Base-by-base conservation (phyloP, 1,140 invertebrate species). In the Holotrichia oblita region DNA sequence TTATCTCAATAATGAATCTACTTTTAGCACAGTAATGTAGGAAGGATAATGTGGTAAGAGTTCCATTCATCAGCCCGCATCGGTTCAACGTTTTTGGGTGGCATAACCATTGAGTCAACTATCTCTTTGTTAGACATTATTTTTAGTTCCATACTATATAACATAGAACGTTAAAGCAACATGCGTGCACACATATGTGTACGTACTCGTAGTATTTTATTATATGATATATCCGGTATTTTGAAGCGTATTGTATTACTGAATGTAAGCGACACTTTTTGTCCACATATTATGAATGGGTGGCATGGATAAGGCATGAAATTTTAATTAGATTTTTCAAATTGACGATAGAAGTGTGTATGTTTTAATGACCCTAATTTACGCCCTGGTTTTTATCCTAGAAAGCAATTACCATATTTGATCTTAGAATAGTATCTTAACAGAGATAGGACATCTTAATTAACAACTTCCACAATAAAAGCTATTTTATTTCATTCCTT, bases 101-200 rank as follows among this genome's bases (percentile, higher is more conserved):
- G 61, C 9, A 22, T n/a, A 61, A 61, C 2, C 22, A 22, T 69
- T 69, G 22, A 69, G 61, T 69, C 9, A 69, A 69, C 61, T 69
- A 22, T 34, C 61, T 69, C 17, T 69, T 69, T 69, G 22, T 69
- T 69, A 69, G 61, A 17, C n/a, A 20, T 64, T 69, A 69, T 69
- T 69, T 69, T 69, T 69, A 69, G 61, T 69, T 34, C 10, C 22
- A 20, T 69, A 69, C 61, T 12, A 34, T 4, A 34, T 4, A 34
- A 34, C 1, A 34, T 34, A 27, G 22, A 9, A 69, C 22, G 61
- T 17, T 17, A 17, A 55, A 55, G 48, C 48, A 55, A 17, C 48
- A 17, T 17, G 48, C 17, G 22, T 22, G 20, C 22, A 69, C 61
- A 69, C 27, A 69, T 34, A 17, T 69, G 61, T 64, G 59, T 69